These are phyloP conservation scores for Rana temporaria DNA, from an alignment of 2,113 vertebrate genomes.

Conservation along the genomic window DNA sequence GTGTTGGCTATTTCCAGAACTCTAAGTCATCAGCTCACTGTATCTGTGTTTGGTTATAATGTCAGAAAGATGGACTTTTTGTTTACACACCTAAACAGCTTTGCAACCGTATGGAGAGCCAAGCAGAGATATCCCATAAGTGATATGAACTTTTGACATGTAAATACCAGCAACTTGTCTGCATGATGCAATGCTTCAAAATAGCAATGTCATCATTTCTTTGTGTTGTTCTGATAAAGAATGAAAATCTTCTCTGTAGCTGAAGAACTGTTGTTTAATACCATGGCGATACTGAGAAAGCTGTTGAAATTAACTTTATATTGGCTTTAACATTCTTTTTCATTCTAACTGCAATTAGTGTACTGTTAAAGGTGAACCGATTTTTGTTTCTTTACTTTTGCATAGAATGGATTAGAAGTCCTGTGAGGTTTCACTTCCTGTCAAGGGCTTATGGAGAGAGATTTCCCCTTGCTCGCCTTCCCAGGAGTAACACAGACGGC, in stretches of 20 bases:
- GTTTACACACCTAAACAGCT: constrained; percentile 23
- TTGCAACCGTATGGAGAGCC: constrained; percentile 11
- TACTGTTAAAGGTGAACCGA: too few species aligned
- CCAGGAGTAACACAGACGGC: too few species aligned
- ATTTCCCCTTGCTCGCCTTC: too few species aligned
- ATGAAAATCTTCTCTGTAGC: constrained; percentile 13
- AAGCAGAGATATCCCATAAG: constrained; percentile 34
- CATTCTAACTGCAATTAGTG: too few species aligned
- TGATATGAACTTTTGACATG: constrained; percentile 40
- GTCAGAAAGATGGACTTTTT: constrained; percentile 22
- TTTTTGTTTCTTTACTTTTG: too few species aligned
- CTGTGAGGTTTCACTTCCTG: too few species aligned
- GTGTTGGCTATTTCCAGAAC: not conserved
- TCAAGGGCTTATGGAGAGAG: too few species aligned
- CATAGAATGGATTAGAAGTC: too few species aligned
- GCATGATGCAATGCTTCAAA: constrained; percentile 30
- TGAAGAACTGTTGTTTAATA: constrained; percentile 5
- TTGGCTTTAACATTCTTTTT: too few species aligned
- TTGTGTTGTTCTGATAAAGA: constrained; percentile 7
- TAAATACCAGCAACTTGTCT: constrained; percentile 29
- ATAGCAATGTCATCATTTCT: constrained; percentile 37
- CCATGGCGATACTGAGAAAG: not conserved
- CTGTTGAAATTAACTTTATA: not conserved
- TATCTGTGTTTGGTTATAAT: constrained; percentile 6
- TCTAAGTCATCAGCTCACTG: not conserved